A percentile compares a stretch with the other conserved stretches of the same genome.
Evolutionary conservation across 2,797 vertebrate genomes (phyloP).

Genomic region (Florisuga fusca): DNA sequence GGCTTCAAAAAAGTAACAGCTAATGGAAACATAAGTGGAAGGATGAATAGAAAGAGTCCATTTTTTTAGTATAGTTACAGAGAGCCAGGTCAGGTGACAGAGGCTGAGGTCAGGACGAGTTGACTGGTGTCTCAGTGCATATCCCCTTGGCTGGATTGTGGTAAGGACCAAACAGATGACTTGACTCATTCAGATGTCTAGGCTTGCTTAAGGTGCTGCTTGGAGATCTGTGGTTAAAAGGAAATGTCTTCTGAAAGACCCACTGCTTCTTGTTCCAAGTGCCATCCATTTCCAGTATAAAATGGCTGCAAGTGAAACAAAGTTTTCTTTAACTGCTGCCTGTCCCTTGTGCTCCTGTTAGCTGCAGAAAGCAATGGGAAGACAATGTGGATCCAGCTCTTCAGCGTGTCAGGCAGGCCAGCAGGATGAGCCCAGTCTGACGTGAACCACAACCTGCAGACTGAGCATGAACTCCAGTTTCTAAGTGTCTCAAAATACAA

Average conservation of each 20-base stretch:
- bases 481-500: neutral
- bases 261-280: fast-evolving
- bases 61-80: neutral
- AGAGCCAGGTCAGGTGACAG: neutral
- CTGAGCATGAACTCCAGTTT: fast-evolving
- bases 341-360: neutral
- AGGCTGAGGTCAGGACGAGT: neutral
- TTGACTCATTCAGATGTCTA: neutral
- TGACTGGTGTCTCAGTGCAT: neutral
- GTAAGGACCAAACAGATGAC: neutral
- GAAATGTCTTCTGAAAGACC: neutral
- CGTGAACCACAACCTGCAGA: neutral
- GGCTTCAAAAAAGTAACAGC: neutral
- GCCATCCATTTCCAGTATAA: neutral
- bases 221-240: neutral
- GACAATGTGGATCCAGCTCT: neutral
- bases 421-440: neutral
- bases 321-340: neutral
- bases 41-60: neutral
- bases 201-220: neutral
- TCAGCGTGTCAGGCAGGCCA: neutral
- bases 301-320: neutral
- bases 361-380: neutral
- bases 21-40: neutral
- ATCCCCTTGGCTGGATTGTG: neutral